phyloP scores from a whole-genome alignment of 2,888 invertebrate genomes.

The Cephus pulcher region DNA sequence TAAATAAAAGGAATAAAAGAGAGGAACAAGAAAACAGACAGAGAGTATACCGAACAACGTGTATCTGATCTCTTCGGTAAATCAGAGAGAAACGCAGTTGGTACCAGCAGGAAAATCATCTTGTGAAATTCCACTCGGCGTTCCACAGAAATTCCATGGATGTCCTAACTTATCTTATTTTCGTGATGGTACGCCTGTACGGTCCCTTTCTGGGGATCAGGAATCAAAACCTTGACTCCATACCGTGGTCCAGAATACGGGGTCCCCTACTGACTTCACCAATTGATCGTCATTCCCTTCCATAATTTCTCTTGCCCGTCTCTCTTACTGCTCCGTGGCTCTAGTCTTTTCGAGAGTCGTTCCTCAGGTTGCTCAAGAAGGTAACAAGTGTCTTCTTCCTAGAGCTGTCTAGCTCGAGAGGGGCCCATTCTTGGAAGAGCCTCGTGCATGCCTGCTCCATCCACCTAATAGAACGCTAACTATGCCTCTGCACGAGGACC shows the following conservation, averaged over 20 bases:
- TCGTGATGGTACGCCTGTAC: neutral
- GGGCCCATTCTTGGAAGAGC: neutral
- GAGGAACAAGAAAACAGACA: neutral
- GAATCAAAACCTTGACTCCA: neutral
- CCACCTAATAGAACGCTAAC: conserved; percentile 22
- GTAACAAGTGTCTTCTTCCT: conserved; percentile 14
- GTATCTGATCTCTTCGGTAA: neutral
- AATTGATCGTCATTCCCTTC: neutral
- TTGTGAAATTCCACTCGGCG: neutral
- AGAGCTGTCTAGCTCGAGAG: neutral
- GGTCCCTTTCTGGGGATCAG: neutral
- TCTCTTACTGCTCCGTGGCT: neutral
- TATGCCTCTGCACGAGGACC: conserved; percentile 19
- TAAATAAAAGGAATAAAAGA: neutral
- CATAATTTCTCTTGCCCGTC: conserved; percentile 3
- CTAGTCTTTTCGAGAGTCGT: conserved; percentile 14
- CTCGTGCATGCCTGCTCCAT: neutral
- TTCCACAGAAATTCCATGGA: neutral
- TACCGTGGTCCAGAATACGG: neutral
- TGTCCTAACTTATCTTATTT: neutral
- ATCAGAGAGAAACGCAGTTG: neutral
- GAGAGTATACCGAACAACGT: neutral
- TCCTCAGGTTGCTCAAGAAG: conserved; percentile 19
- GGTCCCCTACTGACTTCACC: neutral
- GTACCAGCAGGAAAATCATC: neutral